A percentile compares a stretch with the other conserved stretches of the same genome.
phyloP scores from a whole-genome alignment of 2,113 vertebrate species.

The Syngnathus floridae region DNA sequence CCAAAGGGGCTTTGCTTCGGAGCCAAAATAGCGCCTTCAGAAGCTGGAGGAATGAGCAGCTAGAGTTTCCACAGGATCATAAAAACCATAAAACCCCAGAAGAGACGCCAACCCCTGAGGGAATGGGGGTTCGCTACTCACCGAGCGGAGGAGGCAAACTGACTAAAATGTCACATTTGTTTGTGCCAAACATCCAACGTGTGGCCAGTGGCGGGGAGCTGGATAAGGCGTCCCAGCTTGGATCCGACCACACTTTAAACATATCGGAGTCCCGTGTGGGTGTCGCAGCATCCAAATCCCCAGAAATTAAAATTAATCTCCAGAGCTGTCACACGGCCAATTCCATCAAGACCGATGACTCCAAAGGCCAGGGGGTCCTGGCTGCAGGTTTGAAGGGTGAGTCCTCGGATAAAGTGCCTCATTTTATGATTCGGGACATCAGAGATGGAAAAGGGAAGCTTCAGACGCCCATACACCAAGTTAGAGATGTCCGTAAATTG shows the following conservation, averaged over 20 bases:
- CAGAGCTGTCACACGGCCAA: conserved; percentile 70
- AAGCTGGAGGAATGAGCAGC: conserved; percentile 87
- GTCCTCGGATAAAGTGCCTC: conserved; percentile 80
- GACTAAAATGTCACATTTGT: conserved; percentile 90
- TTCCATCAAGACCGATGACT: conserved; percentile 67
- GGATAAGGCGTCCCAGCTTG: conserved; percentile 14
- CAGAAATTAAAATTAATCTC: conserved; percentile 88
- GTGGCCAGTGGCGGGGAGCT: conserved; percentile 24
- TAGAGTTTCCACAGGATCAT: conserved; percentile 74
- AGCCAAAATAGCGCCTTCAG: conserved; percentile 96
- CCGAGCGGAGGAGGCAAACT: conserved; percentile 57
- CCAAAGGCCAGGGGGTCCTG: conserved; percentile 53
- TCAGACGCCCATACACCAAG: conserved; percentile 86
- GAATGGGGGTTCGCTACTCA: conserved; percentile 21
- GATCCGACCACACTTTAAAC: conserved; percentile 44
- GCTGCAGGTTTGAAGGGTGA: conserved; percentile 70
- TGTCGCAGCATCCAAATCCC: conserved; percentile 67
- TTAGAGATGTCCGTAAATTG: conserved; percentile 89
- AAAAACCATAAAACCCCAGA: conserved; percentile 55
- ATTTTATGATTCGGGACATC: conserved; percentile 87
- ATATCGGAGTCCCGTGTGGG: conserved; percentile 37
- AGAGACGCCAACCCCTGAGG: conserved; percentile 28
- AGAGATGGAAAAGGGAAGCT: conserved; percentile 80
- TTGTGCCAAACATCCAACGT: conserved; percentile 86
- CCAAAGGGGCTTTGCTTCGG: conserved; percentile 77